Evolutionary conservation across 1,140 invertebrate genomes (phyloP).

Genomic region (Monomorium pharaonis): DNA sequence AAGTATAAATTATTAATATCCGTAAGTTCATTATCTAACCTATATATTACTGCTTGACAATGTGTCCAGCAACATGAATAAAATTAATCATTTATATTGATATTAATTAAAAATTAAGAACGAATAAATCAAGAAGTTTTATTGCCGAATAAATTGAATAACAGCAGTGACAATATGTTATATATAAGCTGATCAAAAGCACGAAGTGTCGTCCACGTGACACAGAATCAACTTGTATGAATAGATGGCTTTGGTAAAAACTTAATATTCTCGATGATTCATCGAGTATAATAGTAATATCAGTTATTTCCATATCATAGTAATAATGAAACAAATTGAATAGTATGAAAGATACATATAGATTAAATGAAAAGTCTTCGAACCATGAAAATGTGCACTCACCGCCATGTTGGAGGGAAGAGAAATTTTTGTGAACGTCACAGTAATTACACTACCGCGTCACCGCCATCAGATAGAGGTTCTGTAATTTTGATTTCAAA

Average conservation of each 20-base stretch:
- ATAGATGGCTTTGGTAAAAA: constrained; percentile 20
- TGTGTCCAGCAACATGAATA: neutral
- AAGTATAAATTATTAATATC: constrained; percentile 22
- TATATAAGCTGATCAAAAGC: constrained; percentile 56
- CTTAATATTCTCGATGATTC: constrained; percentile 38
- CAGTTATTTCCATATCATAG: neutral
- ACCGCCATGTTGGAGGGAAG: constrained; percentile 78
- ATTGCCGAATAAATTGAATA: neutral
- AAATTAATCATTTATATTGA: constrained; percentile 16
- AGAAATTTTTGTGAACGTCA: neutral
- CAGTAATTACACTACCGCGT: too few species aligned
- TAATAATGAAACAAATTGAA: constrained; percentile 5
- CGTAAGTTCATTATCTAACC: neutral
- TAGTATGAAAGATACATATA: constrained; percentile 70
- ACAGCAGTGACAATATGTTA: constrained; percentile 53
- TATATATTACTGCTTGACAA: neutral
- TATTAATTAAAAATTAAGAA: neutral
- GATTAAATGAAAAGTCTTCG: constrained; percentile 65
- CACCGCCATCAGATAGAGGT: too few species aligned
- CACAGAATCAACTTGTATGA: neutral
- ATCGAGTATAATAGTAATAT: too few species aligned
- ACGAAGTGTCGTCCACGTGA: constrained; percentile 19
- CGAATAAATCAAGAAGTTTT: neutral
- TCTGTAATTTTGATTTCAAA: too few species aligned
- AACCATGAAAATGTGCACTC: constrained; percentile 66